phyloP scores from a whole-genome alignment of 2,113 vertebrate genomes.

The Rostratula benghalensis region DNA sequence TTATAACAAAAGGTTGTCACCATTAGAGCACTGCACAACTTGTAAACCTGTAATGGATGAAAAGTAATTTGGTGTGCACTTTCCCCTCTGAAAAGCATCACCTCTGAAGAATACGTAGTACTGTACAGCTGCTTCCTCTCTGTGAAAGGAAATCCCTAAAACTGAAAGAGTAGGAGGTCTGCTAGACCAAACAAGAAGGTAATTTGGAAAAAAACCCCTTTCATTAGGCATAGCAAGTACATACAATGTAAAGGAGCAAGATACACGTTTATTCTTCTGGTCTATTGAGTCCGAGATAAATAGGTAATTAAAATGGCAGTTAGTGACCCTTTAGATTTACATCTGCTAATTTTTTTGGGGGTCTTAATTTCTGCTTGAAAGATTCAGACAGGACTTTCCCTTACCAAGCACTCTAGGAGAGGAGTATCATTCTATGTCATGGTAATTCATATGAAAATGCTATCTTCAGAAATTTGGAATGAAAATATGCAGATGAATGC shows the following conservation, averaged over 20 bases:
- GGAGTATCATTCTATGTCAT: rapidly evolving
- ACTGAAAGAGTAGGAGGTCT: not conserved
- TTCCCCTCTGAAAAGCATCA: not conserved
- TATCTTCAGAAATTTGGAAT: not conserved
- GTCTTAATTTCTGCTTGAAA: not conserved
- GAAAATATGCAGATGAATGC: not conserved
- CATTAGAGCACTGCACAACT: not conserved
- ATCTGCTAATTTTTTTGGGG: not conserved
- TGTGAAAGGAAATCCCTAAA: not conserved
- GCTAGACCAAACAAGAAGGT: not conserved
- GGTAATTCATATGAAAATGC: not conserved
- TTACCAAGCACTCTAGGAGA: not conserved
- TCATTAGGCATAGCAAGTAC: not conserved
- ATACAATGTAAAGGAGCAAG: not conserved
- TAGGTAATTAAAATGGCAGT: not conserved
- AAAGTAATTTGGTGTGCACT: not conserved
- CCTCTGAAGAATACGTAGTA: not conserved
- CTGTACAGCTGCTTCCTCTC: not conserved
- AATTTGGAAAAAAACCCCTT: not conserved
- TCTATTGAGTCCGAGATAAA: not conserved
- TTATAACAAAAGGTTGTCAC: not conserved
- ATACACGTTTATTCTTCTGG: not conserved
- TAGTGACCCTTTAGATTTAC: not conserved
- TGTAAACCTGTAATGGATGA: not conserved
- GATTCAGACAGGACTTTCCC: not conserved